A percentile compares a stretch with the other conserved stretches of the same genome.
Evolutionary conservation across 2,888 invertebrate genomes (phyloP).

Genomic region (Caenorhabditis imperialis): DNA sequence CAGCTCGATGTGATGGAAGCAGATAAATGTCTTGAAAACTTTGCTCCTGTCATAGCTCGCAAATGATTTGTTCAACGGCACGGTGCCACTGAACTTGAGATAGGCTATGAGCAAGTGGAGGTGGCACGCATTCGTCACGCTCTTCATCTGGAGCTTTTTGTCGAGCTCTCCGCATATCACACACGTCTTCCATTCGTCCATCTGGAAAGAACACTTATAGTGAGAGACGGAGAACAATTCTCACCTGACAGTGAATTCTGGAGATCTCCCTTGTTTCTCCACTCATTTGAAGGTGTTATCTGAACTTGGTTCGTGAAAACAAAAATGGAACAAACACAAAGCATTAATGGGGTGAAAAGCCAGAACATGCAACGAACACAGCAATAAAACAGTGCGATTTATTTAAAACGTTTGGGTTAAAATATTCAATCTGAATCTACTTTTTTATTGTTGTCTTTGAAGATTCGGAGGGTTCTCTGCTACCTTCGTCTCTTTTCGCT

Average conservation of each 20-base stretch:
- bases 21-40: constrained; percentile 6
- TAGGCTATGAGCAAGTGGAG: constrained; percentile 8
- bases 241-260: constrained; percentile 12
- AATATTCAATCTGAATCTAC: no score
- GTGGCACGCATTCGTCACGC: not conserved
- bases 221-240: not conserved
- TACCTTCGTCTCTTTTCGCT: not conserved
- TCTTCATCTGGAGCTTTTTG: not conserved
- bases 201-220: constrained; percentile 5
- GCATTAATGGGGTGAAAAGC: constrained; percentile 2
- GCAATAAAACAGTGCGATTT: not conserved
- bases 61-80: not conserved
- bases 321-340: not conserved
- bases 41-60: not conserved
- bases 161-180: constrained; percentile 11
- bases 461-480: not conserved
- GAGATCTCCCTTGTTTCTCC: constrained; percentile 8
- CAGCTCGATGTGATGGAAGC: not conserved
- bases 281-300: constrained; percentile 18
- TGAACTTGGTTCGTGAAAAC: not conserved
- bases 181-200: constrained; percentile 14
- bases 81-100: constrained; percentile 1
- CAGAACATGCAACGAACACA: not conserved
- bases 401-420: no score
- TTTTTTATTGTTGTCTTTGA: not conserved